phyloP scores from a whole-genome alignment of 2,797 vertebrate genomes.

The Myripristis jacobus region DNA sequence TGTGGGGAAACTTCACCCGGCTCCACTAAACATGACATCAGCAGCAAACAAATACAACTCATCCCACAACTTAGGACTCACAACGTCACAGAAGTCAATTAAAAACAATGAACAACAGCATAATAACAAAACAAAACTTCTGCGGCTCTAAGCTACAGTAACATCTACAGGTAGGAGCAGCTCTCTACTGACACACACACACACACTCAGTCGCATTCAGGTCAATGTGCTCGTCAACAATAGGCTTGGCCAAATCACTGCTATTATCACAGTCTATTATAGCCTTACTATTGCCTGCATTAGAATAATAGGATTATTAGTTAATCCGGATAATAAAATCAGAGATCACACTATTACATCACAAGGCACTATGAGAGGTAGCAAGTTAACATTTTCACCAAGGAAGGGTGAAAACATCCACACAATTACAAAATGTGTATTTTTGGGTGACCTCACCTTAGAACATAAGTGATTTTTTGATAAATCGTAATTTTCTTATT shows the following conservation, averaged over 20 bases:
- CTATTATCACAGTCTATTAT: not conserved
- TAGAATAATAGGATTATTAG: not conserved
- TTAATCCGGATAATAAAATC: not conserved
- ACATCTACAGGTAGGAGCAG: too few species aligned
- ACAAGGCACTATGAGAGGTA: not conserved
- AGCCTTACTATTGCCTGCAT: not conserved
- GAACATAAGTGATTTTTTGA: too few species aligned
- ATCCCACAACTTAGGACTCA: not conserved
- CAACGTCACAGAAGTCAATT: not conserved
- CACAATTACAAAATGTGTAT: too few species aligned
- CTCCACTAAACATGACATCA: slow-evolving; percentile 26
- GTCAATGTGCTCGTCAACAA: too few species aligned
- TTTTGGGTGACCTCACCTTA: too few species aligned
- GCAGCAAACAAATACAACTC: slow-evolving; percentile 13
- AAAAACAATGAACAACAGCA: not conserved
- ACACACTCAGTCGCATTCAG: too few species aligned
- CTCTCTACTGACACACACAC: too few species aligned
- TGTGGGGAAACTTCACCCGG: slow-evolving; percentile 37
- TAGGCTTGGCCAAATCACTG: too few species aligned
- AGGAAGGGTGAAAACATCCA: too few species aligned
- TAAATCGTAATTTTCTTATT: too few species aligned
- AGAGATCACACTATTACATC: not conserved
- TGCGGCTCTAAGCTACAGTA: too few species aligned
- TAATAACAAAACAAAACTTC: not conserved
- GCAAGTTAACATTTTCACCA: too few species aligned